These are phyloP conservation scores for Antigone vipio DNA, from an alignment of 2,113 vertebrate species.

Conservation along the genomic window DNA sequence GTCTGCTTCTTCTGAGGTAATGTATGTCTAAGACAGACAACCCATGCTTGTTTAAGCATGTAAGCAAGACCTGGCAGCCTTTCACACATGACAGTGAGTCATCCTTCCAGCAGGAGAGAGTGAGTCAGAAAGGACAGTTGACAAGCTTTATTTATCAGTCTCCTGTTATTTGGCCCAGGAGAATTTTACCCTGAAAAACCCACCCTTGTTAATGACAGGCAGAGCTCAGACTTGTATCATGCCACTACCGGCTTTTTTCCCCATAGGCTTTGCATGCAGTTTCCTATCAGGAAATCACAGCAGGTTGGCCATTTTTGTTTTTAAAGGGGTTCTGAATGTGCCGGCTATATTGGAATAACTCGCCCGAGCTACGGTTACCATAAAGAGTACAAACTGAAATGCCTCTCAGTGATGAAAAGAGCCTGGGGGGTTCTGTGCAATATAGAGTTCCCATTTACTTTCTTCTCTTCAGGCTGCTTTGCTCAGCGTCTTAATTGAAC, in stretches of 20 bases:
- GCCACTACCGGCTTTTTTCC: background rate
- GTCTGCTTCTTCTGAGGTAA: conserved; percentile 1
- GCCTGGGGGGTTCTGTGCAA: background rate
- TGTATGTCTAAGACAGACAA: background rate
- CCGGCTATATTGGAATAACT: background rate
- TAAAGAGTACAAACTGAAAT: background rate
- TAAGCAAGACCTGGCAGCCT: conserved; percentile 29
- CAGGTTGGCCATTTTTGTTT: background rate
- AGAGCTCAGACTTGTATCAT: background rate
- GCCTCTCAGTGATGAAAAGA: background rate
- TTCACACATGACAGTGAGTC: conserved; percentile 59
- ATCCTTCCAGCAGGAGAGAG: conserved; percentile 49
- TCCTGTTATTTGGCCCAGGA: conserved; percentile 47
- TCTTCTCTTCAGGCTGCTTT: conserved; percentile 19
- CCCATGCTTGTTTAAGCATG: conserved; percentile 57
- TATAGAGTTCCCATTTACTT: background rate
- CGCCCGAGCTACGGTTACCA: background rate
- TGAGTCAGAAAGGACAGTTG: conserved; percentile 66
- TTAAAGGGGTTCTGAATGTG: background rate
- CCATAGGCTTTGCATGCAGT: background rate
- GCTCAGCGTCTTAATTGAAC: background rate
- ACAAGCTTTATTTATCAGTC: conserved; percentile 51
- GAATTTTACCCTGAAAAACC: conserved; percentile 31
- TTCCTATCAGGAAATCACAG: background rate
- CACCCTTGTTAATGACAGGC: conserved; percentile 46